Conservation (phyloP, 1,140 invertebrate species). For the Ganaspis sp. region DNA sequence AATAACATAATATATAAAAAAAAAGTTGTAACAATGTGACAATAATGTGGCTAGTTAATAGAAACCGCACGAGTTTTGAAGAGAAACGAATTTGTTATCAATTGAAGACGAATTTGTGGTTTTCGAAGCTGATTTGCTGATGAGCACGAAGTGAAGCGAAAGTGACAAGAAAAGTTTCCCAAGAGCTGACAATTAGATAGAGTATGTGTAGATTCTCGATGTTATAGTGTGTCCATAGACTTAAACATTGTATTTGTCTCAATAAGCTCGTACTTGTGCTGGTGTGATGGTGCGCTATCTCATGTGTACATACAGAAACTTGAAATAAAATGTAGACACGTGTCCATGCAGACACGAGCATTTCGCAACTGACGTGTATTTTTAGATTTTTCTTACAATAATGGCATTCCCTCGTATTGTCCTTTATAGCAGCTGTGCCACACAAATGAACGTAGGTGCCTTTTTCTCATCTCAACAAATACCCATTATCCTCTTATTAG, state of each 20-base stretch:
- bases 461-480: neutral
- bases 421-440: constrained; percentile 27
- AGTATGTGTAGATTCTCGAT: neutral
- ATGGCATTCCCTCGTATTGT: constrained; percentile 37
- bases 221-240: neutral
- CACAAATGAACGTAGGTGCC: neutral
- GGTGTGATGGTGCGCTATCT: neutral
- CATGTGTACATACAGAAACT: neutral
- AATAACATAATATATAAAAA: too few species aligned
- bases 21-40: too few species aligned
- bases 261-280: neutral
- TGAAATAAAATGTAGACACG: neutral
- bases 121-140: neutral
- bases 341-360: neutral
- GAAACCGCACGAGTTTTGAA: too few species aligned
- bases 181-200: neutral
- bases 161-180: neutral
- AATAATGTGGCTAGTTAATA: too few species aligned
- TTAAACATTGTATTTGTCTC: neutral
- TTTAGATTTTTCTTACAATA: constrained; percentile 46
- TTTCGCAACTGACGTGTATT: constrained; percentile 42
- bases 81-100: too few species aligned
- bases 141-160: neutral
- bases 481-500: neutral
- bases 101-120: too few species aligned